Base-by-base conservation (phyloP, 2,113 vertebrate genomes). In the Lycaon pictus region DNA sequence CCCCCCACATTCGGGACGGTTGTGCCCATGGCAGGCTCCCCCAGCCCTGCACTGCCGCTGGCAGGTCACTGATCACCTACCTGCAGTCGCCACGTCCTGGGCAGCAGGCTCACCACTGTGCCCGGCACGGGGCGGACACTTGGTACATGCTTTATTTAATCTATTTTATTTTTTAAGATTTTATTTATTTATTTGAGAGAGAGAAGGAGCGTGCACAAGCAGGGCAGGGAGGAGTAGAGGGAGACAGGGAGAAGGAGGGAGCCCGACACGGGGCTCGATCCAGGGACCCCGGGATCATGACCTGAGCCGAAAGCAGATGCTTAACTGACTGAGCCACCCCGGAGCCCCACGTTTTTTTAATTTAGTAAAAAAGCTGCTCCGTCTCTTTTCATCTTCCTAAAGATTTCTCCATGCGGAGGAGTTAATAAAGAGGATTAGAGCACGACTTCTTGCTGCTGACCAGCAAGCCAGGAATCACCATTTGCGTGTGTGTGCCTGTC, bases 361-460 rank as follows among this genome's bases (percentile, higher is more conserved):
- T 91, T 58, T 88, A 85, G 84, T 94, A 79, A 60, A 91, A 95
- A 95, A 95, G 48, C 51, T 62, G 13, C 29, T 89, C 83, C 7
- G 22, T 69, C 65, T 84, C 81, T 82, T 96, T 89, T 80, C 48
- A 37, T 88, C 67, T 90, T 92, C 85, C 27, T 87, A 69, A 96
- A 77, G 72, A 93, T 60, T 82, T 67, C 25, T 76, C 43, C 17
- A 10, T 27, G 29, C 74, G 91, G 77, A 82, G 71, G 10, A 62
- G 48, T 20, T 67, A 83, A 76, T 67, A 69, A 93, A 60, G 63
- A 88, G 56, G 67, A 79, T 69, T 81, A 81, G 65, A 92, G 22
- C 53, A 65, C 60, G 55, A 67, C 13, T 69, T 84, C 77, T 63
- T 56, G 67, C 67, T 51, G 88, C 60, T 60, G 85, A 23, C 58